Evolutionary conservation across 2,113 vertebrate genomes (phyloP), one percentile per base, ranked within the genome.

Genomic region (Ceratotherium simum): DNA sequence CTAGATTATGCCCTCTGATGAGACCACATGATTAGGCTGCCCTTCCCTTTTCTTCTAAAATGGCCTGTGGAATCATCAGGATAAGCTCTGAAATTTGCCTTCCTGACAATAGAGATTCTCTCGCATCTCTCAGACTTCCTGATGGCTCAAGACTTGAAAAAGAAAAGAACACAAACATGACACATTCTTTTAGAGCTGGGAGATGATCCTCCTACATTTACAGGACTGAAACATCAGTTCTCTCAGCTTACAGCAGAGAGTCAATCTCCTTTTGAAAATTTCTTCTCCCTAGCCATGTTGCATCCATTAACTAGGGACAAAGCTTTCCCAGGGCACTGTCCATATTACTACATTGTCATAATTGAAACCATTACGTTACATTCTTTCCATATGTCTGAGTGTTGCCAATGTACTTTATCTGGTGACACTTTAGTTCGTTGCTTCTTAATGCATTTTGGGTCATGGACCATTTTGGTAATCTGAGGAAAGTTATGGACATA

Each of bases 381-480:
- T 58, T 98, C 92, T 98, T 97, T 96, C 95, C 64, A 17, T 27
- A 67, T 72, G 60, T 39, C 80, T 62, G 58, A 96, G 36, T 62
- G 75, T 89, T 94, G 94, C 96, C 96, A 95, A 95, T 96, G 96
- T 84, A 94, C 90, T 98, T 98, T 92, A 98, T 93, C 96, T 84
- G 65, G 78, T 33, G 48, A 82, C 90, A 89, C 83, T 96, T 69
- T 73, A 96, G 91, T 70, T 89, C 67, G 51, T 11, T 83, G 51
- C 39, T 83, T 92, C 56, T 83, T 75, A 79, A 76, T 39, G 42
- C 8, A 0, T 58, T 87, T 78, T 2, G 87, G 51, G 10, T 60
- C 73, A 46, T 25, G 16, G 58, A 33, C 23, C 8, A 16, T 31
- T 70, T 46, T 62, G 51, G 65, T 42, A 79, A 95, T 80, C 20